Conservation (phyloP, 2,113 vertebrate species). For the Ancistrus triradiatus region DNA sequence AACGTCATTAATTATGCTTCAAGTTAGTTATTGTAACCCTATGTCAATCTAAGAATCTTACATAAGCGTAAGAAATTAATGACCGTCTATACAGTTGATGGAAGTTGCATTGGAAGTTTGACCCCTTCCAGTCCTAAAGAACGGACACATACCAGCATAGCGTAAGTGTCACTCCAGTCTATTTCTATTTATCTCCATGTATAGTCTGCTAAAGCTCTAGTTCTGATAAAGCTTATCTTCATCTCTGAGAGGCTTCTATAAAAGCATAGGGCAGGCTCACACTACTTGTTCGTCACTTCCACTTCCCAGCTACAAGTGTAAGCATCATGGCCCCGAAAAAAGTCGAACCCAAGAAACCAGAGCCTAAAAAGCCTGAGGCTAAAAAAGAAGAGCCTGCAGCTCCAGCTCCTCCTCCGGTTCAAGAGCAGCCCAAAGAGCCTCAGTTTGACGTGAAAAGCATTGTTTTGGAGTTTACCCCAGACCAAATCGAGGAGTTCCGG, state of each 20-base stretch:
- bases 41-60: too few species aligned
- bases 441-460: slow-evolving; percentile 62
- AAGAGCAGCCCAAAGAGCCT: slow-evolving; percentile 44
- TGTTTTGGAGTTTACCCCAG: slow-evolving; percentile 72
- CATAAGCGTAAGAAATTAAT: too few species aligned
- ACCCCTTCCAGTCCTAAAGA: too few species aligned
- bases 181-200: slow-evolving; percentile 44
- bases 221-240: slow-evolving; percentile 46
- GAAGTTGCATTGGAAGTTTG: too few species aligned
- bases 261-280: slow-evolving; percentile 19
- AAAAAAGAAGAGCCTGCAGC: slow-evolving; percentile 64
- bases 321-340: slow-evolving; percentile 58
- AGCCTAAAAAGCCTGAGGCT: slow-evolving; percentile 53
- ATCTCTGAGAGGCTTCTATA: slow-evolving; percentile 27
- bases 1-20: too few species aligned
- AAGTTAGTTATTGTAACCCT: too few species aligned
- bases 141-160: slow-evolving; percentile 6
- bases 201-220: slow-evolving; percentile 29
- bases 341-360: slow-evolving; percentile 65
- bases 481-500: slow-evolving; percentile 89
- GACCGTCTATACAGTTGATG: too few species aligned
- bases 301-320: not conserved
- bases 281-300: slow-evolving; percentile 19
- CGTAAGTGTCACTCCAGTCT: slow-evolving; percentile 37
- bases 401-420: slow-evolving; percentile 46